Conservation (phyloP, 1,140 invertebrate species). For the Pseudomyrmex cubaensis region DNA sequence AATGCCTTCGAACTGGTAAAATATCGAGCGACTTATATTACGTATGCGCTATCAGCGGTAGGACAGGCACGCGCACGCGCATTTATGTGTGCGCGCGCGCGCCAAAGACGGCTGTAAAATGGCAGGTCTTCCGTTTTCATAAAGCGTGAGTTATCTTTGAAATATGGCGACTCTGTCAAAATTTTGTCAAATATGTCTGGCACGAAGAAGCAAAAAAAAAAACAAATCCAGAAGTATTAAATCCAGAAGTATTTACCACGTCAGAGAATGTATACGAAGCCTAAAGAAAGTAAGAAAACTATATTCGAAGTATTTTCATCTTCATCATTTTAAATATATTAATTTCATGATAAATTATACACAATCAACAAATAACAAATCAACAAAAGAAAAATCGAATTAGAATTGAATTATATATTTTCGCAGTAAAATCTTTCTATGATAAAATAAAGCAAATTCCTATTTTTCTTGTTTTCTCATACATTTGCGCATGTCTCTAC, state of each 20-base stretch:
- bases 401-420: too few relatives aligned
- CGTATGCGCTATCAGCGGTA: constrained; percentile 60
- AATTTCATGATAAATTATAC: too few relatives aligned
- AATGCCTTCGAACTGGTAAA: constrained; percentile 79
- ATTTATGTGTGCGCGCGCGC: background rate
- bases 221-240: background rate
- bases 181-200: constrained; percentile 4
- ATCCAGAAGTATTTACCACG: background rate
- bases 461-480: background rate
- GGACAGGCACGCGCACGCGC: constrained; percentile 27
- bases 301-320: background rate
- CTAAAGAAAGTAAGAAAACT: background rate
- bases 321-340: too few relatives aligned
- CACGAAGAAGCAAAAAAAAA: background rate
- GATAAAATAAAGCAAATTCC: background rate
- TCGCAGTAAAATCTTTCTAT: background rate
- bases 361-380: too few relatives aligned
- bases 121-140: constrained; percentile 8
- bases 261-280: background rate
- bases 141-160: constrained; percentile 6
- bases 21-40: constrained; percentile 77
- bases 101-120: constrained; percentile 24
- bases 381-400: too few relatives aligned
- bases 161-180: constrained; percentile 9
- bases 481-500: background rate